A percentile compares a stretch with the other conserved stretches of the same genome.
Conservation (phyloP, 2,113 vertebrate genomes). For the Oreochromis aureus region DNA sequence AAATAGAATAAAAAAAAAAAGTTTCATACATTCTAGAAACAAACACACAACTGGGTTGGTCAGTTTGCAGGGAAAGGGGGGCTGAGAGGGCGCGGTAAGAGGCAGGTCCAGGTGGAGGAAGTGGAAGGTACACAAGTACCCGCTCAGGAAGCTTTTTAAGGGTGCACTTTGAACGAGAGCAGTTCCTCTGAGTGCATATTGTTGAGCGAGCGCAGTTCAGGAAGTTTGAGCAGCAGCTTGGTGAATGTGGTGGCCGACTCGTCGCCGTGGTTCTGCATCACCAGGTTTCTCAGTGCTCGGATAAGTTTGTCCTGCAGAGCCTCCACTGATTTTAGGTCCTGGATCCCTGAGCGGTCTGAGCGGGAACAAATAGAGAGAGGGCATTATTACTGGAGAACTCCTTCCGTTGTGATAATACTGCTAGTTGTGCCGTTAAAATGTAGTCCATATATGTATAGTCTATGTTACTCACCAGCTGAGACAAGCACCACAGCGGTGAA, state of each 20-base stretch:
- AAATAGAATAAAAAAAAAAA: slow-evolving; percentile 36
- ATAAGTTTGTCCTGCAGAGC: slow-evolving; percentile 94
- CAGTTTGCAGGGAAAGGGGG: neutral
- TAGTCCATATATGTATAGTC: no score
- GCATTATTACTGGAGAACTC: neutral
- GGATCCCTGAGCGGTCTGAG: slow-evolving; percentile 93
- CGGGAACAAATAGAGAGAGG: neutral
- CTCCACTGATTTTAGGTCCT: slow-evolving; percentile 89
- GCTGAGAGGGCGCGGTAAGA: neutral
- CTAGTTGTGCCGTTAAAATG: rapidly evolving
- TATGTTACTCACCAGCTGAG: slow-evolving; percentile 84
- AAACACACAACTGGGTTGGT: slow-evolving; percentile 30
- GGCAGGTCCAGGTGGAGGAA: slow-evolving; percentile 25
- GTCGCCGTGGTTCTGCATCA: slow-evolving; percentile 90
- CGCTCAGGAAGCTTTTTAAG: slow-evolving; percentile 65
- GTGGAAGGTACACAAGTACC: neutral
- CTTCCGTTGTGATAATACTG: rapidly evolving
- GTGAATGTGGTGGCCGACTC: slow-evolving; percentile 92
- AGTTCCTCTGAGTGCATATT: slow-evolving; percentile 99
- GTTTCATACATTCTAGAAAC: slow-evolving; percentile 63
- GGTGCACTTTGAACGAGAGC: slow-evolving; percentile 95
- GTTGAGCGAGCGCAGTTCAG: slow-evolving; percentile 96
- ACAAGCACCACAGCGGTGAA: slow-evolving; percentile 96
- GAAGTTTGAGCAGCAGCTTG: slow-evolving; percentile 94
- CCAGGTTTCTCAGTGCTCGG: slow-evolving; percentile 88